Base-by-base conservation (phyloP, 2,797 vertebrate genomes). In the Falco columbarius region DNA sequence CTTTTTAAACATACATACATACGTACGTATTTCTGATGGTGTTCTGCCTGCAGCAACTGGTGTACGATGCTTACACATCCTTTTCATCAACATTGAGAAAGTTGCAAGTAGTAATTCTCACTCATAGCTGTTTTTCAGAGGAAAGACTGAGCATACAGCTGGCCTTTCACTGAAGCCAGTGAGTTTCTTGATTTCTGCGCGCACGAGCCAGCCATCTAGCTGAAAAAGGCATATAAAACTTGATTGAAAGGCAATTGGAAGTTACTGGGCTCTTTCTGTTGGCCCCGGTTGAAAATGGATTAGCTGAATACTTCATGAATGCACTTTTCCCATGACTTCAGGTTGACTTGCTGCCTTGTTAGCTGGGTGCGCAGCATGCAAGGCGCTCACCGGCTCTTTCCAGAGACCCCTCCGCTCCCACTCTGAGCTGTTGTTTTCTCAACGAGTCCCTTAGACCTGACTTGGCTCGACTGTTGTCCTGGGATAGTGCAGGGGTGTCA, bases 1-100 rank as follows among this genome's bases (percentile, higher is more conserved):
- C 6, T n/a, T 59, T 56, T 40, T 30, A 61, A n/a, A 20, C 6
- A 0, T 6, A 13, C 5, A 32, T 6, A 13, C 5, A 2, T 19
- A 36, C 6, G 1, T 9, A 6, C 7, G 23, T 26, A 12, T 40
- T 67, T 52, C 66, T 66, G 90, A 20, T 58, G 58, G 62, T 27
- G 40, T 30, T 75, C 13, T 67, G 19, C 67, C 49, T 40, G 34
- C 38, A 56, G 46, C 65, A 51, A 63, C 72, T 62, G 47, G 19
- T 30, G 30, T 42, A 20, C 26, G 7, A 0, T 17, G 16, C 58
- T 58, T 17, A 22, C 9, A 6, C 16, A 1, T 52, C 42, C 20
- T 46, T 47, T 55, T 22, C 51, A 24, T 38, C n/a, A 8, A 38
- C 38, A 7, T 1, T 1, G 9, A 36, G 68, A 24, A 10, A 19